phyloP scores from a whole-genome alignment of 2,888 invertebrate species.

The Orchesella flavescens region DNA sequence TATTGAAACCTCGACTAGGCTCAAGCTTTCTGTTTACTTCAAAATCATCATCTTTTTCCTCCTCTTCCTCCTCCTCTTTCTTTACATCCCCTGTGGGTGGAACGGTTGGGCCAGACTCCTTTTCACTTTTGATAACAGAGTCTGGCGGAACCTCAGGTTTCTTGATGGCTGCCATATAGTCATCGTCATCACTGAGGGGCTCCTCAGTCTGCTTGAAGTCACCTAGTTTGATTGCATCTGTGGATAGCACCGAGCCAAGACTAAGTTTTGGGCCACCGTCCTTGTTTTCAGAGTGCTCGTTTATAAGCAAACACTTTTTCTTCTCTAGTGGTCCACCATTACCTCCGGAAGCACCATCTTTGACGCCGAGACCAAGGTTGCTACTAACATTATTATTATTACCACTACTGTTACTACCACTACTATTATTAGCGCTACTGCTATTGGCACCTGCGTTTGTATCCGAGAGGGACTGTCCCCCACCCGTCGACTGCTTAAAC shows the following conservation, averaged over 20 bases:
- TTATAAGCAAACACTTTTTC: constrained; percentile 70
- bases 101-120: not conserved
- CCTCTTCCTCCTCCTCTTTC: constrained; percentile 66
- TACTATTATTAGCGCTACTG: not conserved
- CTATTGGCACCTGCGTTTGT: not conserved
- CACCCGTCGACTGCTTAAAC: not conserved
- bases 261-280: constrained; percentile 87
- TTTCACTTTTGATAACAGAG: constrained; percentile 32
- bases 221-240: constrained; percentile 78
- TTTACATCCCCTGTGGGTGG: constrained; percentile 68
- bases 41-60: constrained; percentile 72
- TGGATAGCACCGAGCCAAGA: constrained; percentile 86
- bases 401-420: not conserved
- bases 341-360: constrained; percentile 73
- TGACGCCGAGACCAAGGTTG: constrained; percentile 74
- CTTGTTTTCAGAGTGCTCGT: constrained; percentile 70
- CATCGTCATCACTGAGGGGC: constrained; percentile 61
- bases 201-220: constrained; percentile 63
- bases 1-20: constrained; percentile 75
- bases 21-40: constrained; percentile 73
- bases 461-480: not conserved
- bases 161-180: constrained; percentile 3
- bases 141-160: not conserved
- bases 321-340: constrained; percentile 51
- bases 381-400: not conserved